These are phyloP conservation scores for Atrichornis clamosus DNA, from an alignment of 2,113 vertebrate genomes.

Conservation along the genomic window DNA sequence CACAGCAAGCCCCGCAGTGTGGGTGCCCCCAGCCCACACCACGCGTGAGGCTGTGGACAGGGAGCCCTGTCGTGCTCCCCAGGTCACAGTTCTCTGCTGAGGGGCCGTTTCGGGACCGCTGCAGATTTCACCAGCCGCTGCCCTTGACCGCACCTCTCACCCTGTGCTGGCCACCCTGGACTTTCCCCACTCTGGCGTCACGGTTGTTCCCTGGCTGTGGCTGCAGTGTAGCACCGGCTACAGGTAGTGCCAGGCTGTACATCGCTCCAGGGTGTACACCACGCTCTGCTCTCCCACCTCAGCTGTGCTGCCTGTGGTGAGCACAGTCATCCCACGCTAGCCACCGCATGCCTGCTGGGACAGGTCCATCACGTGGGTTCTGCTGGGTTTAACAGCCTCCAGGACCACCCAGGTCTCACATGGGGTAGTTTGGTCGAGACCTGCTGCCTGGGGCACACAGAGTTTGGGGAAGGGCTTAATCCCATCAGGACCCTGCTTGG, in stretches of 20 bases:
- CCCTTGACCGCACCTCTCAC: background rate
- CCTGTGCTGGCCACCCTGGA: background rate
- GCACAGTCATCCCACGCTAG: background rate
- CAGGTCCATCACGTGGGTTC: background rate
- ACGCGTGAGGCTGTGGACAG: rapidly evolving
- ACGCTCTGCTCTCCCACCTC: background rate
- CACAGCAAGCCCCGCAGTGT: rapidly evolving
- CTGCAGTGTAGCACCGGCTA: background rate
- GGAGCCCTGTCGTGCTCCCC: rapidly evolving
- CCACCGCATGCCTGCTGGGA: background rate
- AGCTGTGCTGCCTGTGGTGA: rapidly evolving
- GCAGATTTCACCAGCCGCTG: background rate
- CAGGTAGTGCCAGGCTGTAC: background rate
- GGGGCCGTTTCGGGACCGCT: background rate
- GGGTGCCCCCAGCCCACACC: background rate
- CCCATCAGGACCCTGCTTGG: too few relatives aligned
- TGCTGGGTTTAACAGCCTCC: background rate
- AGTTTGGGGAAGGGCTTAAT: background rate
- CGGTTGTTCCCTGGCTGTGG: background rate
- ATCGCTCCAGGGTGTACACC: rapidly evolving
- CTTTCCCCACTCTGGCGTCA: conserved; percentile 49
- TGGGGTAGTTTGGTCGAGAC: background rate
- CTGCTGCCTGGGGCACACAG: background rate
- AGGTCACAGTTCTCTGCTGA: background rate
- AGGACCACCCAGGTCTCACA: background rate